Evolutionary conservation across 2,113 vertebrate species (phyloP).

Genomic region (Oreochromis aureus): DNA sequence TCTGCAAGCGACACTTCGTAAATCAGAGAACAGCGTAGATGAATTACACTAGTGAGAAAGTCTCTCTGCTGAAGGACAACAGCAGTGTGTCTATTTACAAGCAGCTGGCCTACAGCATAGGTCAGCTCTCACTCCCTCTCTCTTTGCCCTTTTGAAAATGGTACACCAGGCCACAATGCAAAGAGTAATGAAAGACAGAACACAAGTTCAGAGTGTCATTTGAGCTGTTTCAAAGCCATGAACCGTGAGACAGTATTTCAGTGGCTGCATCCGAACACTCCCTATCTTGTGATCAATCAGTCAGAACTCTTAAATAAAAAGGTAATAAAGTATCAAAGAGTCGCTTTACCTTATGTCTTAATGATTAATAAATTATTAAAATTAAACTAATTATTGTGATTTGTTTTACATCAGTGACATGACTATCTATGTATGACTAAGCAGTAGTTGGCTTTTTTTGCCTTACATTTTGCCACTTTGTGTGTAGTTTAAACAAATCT

Average conservation of each 20-base stretch:
- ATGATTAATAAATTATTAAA: neutral
- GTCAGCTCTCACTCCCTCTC: conserved; percentile 38
- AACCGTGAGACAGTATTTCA: neutral
- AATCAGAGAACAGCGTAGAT: conserved; percentile 54
- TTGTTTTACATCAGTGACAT: neutral
- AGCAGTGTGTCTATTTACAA: conserved; percentile 56
- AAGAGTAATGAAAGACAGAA: neutral
- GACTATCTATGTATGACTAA: neutral
- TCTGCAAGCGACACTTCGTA: conserved; percentile 44
- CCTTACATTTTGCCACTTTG: neutral
- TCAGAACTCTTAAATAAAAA: neutral
- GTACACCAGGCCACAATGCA: conserved; percentile 1
- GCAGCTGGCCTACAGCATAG: conserved; percentile 42
- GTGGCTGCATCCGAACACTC: neutral
- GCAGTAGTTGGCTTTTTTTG: neutral
- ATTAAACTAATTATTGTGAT: neutral
- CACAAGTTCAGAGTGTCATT: neutral
- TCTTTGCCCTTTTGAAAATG: conserved; percentile 41
- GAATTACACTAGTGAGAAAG: conserved; percentile 47
- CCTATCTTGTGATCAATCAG: neutral
- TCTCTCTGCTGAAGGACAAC: conserved; percentile 60
- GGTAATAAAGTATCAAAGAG: neutral
- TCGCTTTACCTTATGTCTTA: neutral
- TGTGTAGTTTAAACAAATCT: neutral
- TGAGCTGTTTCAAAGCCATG: neutral